phyloP scores from a whole-genome alignment of 92 coral and sea anemone species.

The Hydrozoanthus gracilis region DNA sequence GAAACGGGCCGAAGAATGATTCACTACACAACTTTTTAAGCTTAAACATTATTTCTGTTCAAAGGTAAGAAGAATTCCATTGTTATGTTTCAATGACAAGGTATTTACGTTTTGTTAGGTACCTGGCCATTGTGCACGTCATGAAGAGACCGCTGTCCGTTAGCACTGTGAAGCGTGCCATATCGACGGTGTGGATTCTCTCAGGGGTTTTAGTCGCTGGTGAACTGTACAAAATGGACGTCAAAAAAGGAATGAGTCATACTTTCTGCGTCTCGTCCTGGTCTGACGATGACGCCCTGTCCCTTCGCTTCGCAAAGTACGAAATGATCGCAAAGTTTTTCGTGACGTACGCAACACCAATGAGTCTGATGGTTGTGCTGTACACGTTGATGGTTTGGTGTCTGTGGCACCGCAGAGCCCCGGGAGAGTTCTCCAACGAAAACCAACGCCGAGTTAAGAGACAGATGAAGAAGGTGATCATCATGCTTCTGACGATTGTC shows the following conservation, averaged over 20 bases:
- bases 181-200: constrained; percentile 11
- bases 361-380: constrained; percentile 16
- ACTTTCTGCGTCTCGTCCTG: constrained; percentile 2
- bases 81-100: neutral
- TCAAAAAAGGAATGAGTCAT: neutral
- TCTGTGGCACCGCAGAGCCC: constrained; percentile 35
- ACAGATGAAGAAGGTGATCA: constrained; percentile 37
- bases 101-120: neutral
- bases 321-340: constrained; percentile 31
- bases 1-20: too few species aligned
- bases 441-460: constrained; percentile 32
- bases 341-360: constrained; percentile 18
- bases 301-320: constrained; percentile 7
- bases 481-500: constrained; percentile 23
- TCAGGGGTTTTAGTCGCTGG: constrained; percentile 12
- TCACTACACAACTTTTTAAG: too few species aligned
- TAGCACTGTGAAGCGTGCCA: constrained; percentile 7
- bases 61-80: neutral
- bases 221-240: constrained; percentile 10
- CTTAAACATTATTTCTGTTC: neutral
- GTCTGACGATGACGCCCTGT: neutral
- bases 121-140: constrained; percentile 46
- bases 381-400: constrained; percentile 41
- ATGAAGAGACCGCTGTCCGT: constrained; percentile 40
- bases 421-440: constrained; percentile 40